A percentile compares a stretch with the other conserved stretches of the same genome.
These are phyloP conservation scores for Propithecus deckenii DNA, from an alignment of 2,797 vertebrate genomes.

Conservation along the genomic window DNA sequence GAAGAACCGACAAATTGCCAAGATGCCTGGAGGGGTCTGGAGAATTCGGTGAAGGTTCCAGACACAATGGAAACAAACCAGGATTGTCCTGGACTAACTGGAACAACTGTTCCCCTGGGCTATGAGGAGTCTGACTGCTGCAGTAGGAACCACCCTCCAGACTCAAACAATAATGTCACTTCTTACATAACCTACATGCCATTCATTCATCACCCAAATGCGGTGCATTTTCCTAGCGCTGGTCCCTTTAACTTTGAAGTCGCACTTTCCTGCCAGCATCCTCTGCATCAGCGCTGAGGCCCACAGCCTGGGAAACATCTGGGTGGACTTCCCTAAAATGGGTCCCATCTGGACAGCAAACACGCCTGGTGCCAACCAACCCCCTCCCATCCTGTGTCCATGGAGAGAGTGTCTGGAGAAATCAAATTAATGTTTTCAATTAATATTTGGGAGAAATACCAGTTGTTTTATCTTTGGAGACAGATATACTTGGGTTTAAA, in stretches of 20 bases:
- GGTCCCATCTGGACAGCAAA: background rate
- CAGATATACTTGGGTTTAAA: background rate
- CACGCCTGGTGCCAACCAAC: background rate
- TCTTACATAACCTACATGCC: background rate
- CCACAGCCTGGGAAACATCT: background rate
- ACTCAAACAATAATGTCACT: background rate
- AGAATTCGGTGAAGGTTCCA: background rate
- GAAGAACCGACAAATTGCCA: background rate
- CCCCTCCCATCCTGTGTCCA: background rate
- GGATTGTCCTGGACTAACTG: background rate
- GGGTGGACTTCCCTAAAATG: background rate
- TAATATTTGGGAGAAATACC: background rate
- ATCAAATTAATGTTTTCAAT: conserved; percentile 11
- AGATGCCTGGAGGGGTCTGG: background rate
- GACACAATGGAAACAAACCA: background rate
- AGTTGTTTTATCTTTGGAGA: background rate
- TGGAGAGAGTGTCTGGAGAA: background rate
- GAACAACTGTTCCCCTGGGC: background rate
- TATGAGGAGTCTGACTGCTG: background rate
- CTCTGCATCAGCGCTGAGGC: background rate
- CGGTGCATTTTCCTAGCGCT: background rate
- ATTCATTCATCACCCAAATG: background rate
- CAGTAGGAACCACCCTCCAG: background rate
- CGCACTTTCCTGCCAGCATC: background rate
- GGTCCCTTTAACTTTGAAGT: background rate